Evolutionary conservation across 1,140 invertebrate species (phyloP).

Genomic region (Diachasmimorpha longicaudata): DNA sequence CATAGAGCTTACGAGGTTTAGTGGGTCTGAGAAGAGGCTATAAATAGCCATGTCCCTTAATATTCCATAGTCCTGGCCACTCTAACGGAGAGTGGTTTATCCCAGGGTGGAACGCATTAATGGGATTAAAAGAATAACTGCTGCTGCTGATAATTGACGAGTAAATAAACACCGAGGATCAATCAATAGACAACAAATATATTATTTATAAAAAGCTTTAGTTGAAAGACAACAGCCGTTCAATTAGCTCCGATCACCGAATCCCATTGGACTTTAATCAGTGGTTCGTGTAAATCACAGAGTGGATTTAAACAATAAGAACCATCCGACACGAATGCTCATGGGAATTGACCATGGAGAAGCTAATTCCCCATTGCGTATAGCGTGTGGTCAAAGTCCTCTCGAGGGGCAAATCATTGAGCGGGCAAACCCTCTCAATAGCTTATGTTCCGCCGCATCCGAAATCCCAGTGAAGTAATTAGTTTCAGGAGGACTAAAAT

Average conservation of each 20-base stretch:
- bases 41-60: neutral
- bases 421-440: neutral
- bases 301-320: neutral
- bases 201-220: no score
- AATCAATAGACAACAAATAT: no score
- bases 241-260: no score
- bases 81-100: neutral
- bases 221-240: no score
- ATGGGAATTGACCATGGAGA: neutral
- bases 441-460: neutral
- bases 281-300: neutral
- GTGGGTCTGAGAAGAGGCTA: neutral
- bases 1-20: neutral
- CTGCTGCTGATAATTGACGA: no score
- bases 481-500: neutral
- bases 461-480: neutral
- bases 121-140: no score
- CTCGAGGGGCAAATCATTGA: neutral
- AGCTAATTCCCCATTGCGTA: neutral
- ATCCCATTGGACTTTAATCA: no score
- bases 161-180: no score
- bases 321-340: neutral
- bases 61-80: neutral
- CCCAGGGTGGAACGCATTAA: no score
- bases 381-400: neutral